Evolutionary conservation across 2,888 invertebrate species (phyloP), one percentile per base, ranked within the genome.

Genomic region (Hyalella azteca): DNA sequence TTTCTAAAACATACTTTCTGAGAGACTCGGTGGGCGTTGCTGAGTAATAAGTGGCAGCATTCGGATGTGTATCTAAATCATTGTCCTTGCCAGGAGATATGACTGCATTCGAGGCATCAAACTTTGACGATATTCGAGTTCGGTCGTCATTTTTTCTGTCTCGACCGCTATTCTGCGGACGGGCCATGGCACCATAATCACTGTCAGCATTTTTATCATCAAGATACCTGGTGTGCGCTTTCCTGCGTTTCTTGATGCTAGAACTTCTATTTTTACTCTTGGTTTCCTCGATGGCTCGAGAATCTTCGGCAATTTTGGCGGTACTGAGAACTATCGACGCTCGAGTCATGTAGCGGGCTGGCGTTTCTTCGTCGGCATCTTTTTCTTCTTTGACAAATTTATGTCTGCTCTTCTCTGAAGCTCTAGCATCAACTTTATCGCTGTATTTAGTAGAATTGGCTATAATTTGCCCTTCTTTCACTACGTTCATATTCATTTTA

Each of bases 311-410:
- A 11, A 4, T 54, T 22, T 54, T 54, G 0, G 66, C 19, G 29
- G 66, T 15, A 36, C 66, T 66, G 39, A 66, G n/a, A 36, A 66
- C 39, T n/a, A 66, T 66, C 15, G 66, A 66, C 32, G 66, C 66
- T 22, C 66, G 39, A 36, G 66, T 36, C 66, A 66, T 66, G 36
- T 66, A 66, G n/a, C 66, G 66, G 36, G 66, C 36, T 66, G 36
- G 66, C 32, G 7, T 19, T 7, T 36, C 66, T n/a, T 66, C 66
- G 9, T 22, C 7, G 4, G n/a, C 36, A 36, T 66, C 66, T 29
- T 32, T 22, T 54, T 13, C 36, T 1, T 19, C n/a, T 7, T 19
- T 13, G 66, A 36, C 36, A 36, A 19, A 19, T 15, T 19, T 32
- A 19, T 66, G 2, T 19, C 29, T 66, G 15, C 5, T 3, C 3